Evolutionary conservation across 2,888 invertebrate species (phyloP).

Genomic region (Mechanitis mazaeus): DNA sequence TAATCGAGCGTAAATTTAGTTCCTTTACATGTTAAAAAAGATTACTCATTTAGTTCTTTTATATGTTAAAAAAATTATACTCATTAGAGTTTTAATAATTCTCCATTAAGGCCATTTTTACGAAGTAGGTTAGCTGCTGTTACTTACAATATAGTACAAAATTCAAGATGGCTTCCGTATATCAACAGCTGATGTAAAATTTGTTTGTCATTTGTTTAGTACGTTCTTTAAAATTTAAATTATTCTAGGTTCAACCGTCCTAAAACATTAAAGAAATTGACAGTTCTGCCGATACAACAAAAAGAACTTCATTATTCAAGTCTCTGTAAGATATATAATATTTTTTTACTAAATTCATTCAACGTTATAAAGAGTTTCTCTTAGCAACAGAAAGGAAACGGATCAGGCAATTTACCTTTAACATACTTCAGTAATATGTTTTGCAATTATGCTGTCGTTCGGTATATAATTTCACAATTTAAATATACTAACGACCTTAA

Average conservation of each 20-base stretch:
- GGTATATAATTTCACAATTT: slow-evolving; percentile 4
- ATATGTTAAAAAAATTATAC: too few relatives aligned
- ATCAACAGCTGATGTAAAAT: too few relatives aligned
- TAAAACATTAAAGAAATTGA: too few relatives aligned
- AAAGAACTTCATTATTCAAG: neutral
- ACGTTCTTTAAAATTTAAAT: too few relatives aligned
- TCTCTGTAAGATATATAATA: neutral
- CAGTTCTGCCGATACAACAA: neutral
- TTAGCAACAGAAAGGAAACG: slow-evolving; percentile 2
- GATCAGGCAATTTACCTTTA: slow-evolving; percentile 3
- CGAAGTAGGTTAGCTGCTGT: neutral
- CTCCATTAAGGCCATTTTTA: neutral
- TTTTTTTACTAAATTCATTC: neutral
- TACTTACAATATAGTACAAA: too few relatives aligned
- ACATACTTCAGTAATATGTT: slow-evolving; percentile 1
- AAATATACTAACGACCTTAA: slow-evolving; percentile 11
- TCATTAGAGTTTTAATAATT: neutral
- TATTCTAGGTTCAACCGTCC: too few relatives aligned
- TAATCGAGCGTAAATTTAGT: too few relatives aligned
- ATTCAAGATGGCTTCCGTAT: too few relatives aligned
- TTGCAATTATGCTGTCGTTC: slow-evolving; percentile 5
- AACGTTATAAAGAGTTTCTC: neutral
- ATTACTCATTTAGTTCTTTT: too few relatives aligned
- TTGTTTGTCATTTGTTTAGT: too few relatives aligned
- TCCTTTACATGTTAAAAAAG: too few relatives aligned